Evolutionary conservation across 2,888 invertebrate genomes (phyloP).

Genomic region (Eristalis arbustorum): DNA sequence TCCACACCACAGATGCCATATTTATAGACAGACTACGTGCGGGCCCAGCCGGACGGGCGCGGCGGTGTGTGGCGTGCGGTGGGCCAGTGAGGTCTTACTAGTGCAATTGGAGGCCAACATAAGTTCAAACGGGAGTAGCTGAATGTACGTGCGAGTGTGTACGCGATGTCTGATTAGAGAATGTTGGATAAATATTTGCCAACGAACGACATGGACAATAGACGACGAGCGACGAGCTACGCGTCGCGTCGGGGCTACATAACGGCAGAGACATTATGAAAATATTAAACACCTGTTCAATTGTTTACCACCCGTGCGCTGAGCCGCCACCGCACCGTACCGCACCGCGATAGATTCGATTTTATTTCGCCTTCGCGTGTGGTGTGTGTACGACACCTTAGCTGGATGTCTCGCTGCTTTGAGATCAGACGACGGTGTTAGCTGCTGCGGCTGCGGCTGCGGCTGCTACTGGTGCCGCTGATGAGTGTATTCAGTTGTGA

Average conservation of each 20-base stretch:
- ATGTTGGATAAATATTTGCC: constrained; percentile 61
- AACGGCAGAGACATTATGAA: constrained; percentile 56
- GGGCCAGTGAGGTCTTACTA: neutral
- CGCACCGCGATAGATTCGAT: neutral
- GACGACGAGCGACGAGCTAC: neutral
- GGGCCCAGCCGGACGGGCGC: neutral
- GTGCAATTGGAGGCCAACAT: constrained; percentile 54
- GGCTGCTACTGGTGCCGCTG: neutral
- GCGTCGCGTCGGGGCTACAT: constrained; percentile 25
- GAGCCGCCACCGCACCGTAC: neutral
- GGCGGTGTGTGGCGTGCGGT: too few relatives aligned
- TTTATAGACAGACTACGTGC: constrained; percentile 10
- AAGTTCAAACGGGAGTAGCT: constrained; percentile 55
- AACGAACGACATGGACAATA: constrained; percentile 13
- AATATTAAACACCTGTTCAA: constrained; percentile 69
- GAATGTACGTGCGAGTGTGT: neutral
- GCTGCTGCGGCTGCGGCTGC: too few relatives aligned
- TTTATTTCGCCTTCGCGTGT: constrained; percentile 1
- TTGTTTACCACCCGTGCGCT: constrained; percentile 55
- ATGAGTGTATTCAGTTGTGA: constrained; percentile 56
- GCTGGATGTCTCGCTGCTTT: constrained; percentile 20
- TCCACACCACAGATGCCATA: constrained; percentile 44
- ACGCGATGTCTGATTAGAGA: constrained; percentile 57
- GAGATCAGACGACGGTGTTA: constrained; percentile 40
- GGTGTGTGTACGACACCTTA: constrained; percentile 11